These are phyloP conservation scores for Calonectris borealis DNA, from an alignment of 2,113 vertebrate genomes.

Conservation along the genomic window DNA sequence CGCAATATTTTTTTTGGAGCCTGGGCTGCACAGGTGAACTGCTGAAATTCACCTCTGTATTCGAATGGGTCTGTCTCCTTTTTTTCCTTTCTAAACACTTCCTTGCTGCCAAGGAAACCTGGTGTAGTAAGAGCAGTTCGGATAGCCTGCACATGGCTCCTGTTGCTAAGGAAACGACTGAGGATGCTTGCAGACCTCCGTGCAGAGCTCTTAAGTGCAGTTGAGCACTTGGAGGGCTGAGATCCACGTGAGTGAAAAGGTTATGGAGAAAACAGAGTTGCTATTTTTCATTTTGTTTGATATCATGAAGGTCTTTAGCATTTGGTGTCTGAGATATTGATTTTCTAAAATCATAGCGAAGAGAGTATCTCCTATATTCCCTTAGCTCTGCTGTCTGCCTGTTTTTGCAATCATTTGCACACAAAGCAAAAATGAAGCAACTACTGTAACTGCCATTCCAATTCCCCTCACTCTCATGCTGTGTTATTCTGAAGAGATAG, in stretches of 20 bases:
- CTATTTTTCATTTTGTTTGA: background rate
- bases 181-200: slow-evolving; percentile 30
- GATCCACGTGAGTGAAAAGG: background rate
- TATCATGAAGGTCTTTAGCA: background rate
- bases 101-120: slow-evolving; percentile 74
- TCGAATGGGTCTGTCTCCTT: background rate
- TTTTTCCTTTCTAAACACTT: slow-evolving; percentile 40
- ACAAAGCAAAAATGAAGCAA: background rate
- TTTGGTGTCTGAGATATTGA: background rate
- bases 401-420: background rate
- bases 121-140: slow-evolving; percentile 57
- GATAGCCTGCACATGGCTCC: slow-evolving; percentile 37
- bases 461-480: background rate
- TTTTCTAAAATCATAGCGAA: background rate
- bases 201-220: slow-evolving; percentile 24
- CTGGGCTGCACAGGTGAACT: background rate
- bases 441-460: background rate
- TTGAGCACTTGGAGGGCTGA: background rate
- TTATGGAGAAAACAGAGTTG: background rate
- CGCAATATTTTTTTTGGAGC: background rate
- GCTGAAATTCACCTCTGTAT: background rate
- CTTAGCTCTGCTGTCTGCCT: background rate
- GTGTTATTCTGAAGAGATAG: background rate
- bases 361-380: background rate
- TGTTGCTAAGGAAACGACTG: slow-evolving; percentile 73